Evolutionary conservation across 2,888 invertebrate species (phyloP).

Genomic region (Tenthredo livida): DNA sequence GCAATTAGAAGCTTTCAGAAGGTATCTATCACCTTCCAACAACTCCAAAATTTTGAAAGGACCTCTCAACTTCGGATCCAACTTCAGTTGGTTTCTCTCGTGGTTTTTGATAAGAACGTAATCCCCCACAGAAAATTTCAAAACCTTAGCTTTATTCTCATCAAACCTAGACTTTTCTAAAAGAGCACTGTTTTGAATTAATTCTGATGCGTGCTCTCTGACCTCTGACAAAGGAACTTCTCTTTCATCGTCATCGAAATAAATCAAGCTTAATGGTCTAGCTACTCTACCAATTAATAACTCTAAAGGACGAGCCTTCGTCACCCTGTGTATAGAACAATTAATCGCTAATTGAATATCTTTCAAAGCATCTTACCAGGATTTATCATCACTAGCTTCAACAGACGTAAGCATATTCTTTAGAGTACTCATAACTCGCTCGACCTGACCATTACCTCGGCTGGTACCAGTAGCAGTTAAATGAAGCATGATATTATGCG

Average conservation of each 20-base stretch:
- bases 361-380: constrained; percentile 65
- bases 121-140: neutral
- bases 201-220: constrained; percentile 49
- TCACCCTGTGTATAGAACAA: constrained; percentile 61
- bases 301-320: constrained; percentile 64
- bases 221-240: constrained; percentile 51
- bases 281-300: constrained; percentile 63
- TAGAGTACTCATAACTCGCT: constrained; percentile 61
- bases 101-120: neutral
- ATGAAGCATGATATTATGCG: constrained; percentile 58
- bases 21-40: neutral
- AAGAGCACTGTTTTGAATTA: constrained; percentile 48
- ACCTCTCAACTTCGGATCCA: neutral
- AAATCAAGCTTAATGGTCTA: constrained; percentile 56
- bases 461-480: constrained; percentile 64
- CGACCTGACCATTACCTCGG: constrained; percentile 67
- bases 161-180: constrained; percentile 48
- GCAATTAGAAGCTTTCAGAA: neutral
- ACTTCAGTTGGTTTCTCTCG: neutral
- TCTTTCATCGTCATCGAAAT: constrained; percentile 37
- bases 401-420: constrained; percentile 10
- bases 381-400: constrained; percentile 23
- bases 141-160: constrained; percentile 18
- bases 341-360: constrained; percentile 67
- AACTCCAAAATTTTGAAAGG: neutral